A percentile compares a stretch with the other conserved stretches of the same genome.
phyloP scores from a whole-genome alignment of 2,888 invertebrate genomes.

The Drosophila limbata region DNA sequence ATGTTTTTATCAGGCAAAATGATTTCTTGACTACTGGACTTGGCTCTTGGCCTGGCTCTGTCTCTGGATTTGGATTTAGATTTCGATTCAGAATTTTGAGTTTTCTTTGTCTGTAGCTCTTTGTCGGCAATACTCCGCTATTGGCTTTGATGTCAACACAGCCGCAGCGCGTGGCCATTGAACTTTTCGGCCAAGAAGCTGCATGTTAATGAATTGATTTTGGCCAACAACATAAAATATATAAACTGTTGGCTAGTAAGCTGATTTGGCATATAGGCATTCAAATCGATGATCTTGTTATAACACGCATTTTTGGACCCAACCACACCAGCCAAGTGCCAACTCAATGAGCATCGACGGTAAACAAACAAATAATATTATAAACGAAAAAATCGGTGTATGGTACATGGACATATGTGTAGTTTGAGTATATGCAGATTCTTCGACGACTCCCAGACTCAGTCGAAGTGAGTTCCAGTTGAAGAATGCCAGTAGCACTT shows the following conservation, averaged over 20 bases:
- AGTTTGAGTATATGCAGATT: slow-evolving; percentile 43
- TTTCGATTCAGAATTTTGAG: slow-evolving; percentile 27
- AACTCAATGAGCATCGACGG: slow-evolving; percentile 62
- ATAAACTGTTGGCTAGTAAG: slow-evolving; percentile 14
- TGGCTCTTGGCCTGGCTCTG: slow-evolving; percentile 16
- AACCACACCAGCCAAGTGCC: slow-evolving; percentile 54
- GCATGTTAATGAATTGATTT: slow-evolving; percentile 42
- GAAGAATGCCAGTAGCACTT: slow-evolving; percentile 74
- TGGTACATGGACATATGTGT: slow-evolving; percentile 23
- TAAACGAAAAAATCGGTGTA: slow-evolving; percentile 47
- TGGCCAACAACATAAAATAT: slow-evolving; percentile 11
- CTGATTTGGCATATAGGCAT: slow-evolving; percentile 37
- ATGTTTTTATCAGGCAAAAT: slow-evolving; percentile 82
- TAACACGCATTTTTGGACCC: slow-evolving; percentile 59
- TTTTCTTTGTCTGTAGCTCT: slow-evolving; percentile 33
- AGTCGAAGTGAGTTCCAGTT: background rate
- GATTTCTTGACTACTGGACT: slow-evolving; percentile 82
- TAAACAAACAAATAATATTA: slow-evolving; percentile 68
- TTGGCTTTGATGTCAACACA: slow-evolving; percentile 70
- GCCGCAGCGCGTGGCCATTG: slow-evolving; percentile 67
- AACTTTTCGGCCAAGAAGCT: slow-evolving; percentile 46
- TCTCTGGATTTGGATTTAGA: slow-evolving; percentile 34
- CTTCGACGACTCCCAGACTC: slow-evolving; percentile 26
- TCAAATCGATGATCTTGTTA: slow-evolving; percentile 65
- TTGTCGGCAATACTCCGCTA: slow-evolving; percentile 54